These are phyloP conservation scores for Saxidomus purpurata DNA, from an alignment of 1,140 invertebrate species.

Conservation along the genomic window DNA sequence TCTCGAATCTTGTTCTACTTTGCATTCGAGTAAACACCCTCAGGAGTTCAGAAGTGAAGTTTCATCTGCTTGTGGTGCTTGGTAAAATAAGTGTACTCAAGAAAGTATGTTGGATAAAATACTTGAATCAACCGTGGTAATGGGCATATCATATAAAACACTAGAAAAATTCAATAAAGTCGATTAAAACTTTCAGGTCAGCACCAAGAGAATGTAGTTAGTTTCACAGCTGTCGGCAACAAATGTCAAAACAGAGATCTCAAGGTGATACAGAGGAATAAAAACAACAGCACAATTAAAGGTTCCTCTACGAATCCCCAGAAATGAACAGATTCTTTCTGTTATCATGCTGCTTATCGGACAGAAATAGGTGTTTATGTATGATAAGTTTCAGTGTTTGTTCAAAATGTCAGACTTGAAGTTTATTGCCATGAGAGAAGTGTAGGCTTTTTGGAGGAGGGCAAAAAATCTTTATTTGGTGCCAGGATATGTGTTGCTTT, in stretches of 20 bases:
- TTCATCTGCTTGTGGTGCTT: no score
- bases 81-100: no score
- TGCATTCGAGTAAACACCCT: no score
- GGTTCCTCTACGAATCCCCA: not conserved
- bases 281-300: slow-evolving; percentile 39
- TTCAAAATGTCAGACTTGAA: slow-evolving; percentile 40
- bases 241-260: slow-evolving; percentile 48
- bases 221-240: slow-evolving; percentile 41
- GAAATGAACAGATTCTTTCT: slow-evolving; percentile 22
- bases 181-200: slow-evolving; percentile 17
- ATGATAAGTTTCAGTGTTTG: slow-evolving; percentile 56
- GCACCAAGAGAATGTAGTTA: not conserved
- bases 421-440: slow-evolving; percentile 48
- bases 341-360: slow-evolving; percentile 39
- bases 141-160: not conserved
- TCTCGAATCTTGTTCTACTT: no score
- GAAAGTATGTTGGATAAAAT: not conserved
- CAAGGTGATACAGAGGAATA: not conserved
- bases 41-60: no score
- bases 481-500: not conserved
- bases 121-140: not conserved
- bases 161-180: not conserved
- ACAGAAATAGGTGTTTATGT: slow-evolving; percentile 61
- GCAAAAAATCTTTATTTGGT: slow-evolving; percentile 5
- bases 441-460: slow-evolving; percentile 2